phyloP scores from a whole-genome alignment of 1,140 invertebrate genomes.

The Drosophila micromelanica region DNA sequence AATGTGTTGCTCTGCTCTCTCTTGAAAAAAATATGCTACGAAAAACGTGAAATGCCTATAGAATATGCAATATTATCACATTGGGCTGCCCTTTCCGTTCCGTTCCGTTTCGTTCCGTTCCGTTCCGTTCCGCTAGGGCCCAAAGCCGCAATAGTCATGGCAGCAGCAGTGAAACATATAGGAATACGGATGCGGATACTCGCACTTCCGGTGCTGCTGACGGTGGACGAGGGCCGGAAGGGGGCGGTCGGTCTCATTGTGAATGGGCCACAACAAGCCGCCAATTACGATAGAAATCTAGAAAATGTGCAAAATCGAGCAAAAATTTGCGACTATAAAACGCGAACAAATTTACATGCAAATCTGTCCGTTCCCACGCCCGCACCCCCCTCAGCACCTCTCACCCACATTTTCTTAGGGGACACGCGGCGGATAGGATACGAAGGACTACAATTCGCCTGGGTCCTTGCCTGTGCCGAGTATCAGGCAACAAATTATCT shows the following conservation, averaged over 20 bases:
- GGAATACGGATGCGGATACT: conserved; percentile 25
- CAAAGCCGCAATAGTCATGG: conserved; percentile 28
- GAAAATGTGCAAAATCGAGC: conserved; percentile 79
- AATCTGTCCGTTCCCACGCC: conserved; percentile 51
- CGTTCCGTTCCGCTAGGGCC: not conserved
- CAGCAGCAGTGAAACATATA: not conserved
- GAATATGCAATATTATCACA: conserved; percentile 7
- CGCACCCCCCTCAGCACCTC: not conserved
- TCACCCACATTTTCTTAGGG: not conserved
- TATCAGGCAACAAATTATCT: conserved; percentile 75
- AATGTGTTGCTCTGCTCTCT: not conserved
- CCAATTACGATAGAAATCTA: conserved; percentile 81
- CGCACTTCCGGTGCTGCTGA: conserved; percentile 27
- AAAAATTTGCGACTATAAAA: conserved; percentile 77
- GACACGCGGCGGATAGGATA: no score
- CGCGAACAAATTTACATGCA: conserved; percentile 78
- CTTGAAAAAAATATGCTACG: conserved; percentile 18
- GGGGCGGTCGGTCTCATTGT: conserved; percentile 1
- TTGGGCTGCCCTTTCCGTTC: not conserved
- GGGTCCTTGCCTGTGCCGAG: conserved; percentile 1
- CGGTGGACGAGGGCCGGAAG: not conserved
- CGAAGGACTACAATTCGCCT: conserved; percentile 3
- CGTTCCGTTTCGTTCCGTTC: no score
- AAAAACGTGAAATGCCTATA: conserved; percentile 9
- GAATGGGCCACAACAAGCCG: conserved; percentile 66